Percentiles rank a stretch among this genome's conserved stretches.
phyloP scores from a whole-genome alignment of 2,113 vertebrate genomes.

The Muscicapa adusta region DNA sequence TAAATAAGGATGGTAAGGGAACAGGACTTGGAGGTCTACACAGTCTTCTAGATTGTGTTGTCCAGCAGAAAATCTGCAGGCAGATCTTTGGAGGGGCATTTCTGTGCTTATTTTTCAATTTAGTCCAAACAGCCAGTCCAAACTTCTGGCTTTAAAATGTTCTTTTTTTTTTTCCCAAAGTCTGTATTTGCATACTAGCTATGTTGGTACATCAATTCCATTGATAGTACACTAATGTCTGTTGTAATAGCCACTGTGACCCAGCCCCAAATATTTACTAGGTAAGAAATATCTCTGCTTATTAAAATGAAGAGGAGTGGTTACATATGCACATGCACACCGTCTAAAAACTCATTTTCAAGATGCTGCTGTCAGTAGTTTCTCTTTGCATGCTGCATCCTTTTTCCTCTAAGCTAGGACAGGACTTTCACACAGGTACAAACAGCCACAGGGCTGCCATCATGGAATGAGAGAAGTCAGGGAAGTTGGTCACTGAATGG shows the following conservation, averaged over 20 bases:
- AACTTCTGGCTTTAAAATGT: background rate
- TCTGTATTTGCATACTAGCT: background rate
- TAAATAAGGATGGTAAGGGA: background rate
- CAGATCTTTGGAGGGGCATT: background rate
- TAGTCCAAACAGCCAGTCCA: background rate
- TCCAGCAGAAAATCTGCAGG: background rate
- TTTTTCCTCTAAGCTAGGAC: background rate
- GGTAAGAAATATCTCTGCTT: background rate
- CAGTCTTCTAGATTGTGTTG: background rate
- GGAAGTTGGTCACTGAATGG: background rate
- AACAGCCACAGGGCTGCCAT: background rate
- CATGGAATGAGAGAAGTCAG: background rate
- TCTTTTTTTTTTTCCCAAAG: background rate
- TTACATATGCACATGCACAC: background rate
- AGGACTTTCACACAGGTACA: background rate
- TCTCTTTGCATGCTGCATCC: background rate
- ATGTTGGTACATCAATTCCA: background rate
- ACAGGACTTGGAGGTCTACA: background rate
- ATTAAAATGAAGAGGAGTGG: background rate
- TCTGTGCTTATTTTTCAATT: background rate
- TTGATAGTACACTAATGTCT: accelerated
- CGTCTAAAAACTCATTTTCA: background rate
- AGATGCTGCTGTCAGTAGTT: background rate
- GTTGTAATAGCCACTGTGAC: background rate
- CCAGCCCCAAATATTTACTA: background rate